phyloP scores from a whole-genome alignment of 2,113 vertebrate genomes.

The Polypterus senegalus region DNA sequence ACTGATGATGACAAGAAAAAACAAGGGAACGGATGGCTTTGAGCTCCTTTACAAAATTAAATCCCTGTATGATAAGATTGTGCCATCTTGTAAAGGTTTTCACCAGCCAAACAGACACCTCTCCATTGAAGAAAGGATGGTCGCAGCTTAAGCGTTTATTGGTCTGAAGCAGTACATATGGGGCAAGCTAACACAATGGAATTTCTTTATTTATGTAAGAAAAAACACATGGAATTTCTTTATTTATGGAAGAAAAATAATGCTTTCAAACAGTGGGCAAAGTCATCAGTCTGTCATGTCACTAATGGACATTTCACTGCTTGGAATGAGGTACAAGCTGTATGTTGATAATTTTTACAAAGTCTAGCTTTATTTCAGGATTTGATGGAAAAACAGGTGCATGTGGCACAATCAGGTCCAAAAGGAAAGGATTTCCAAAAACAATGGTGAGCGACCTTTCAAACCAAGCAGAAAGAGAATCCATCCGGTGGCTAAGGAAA shows the following conservation, averaged over 20 bases:
- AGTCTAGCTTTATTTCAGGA: neutral
- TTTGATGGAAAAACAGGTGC: neutral
- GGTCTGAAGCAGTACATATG: neutral
- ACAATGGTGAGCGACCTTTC: neutral
- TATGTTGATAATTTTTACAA: conserved; percentile 1
- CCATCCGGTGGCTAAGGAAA: neutral
- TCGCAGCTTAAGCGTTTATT: neutral
- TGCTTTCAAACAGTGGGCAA: neutral
- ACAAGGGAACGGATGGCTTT: too few relatives aligned
- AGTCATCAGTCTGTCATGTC: neutral
- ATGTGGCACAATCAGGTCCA: neutral
- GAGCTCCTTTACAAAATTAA: neutral
- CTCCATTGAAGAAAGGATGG: neutral
- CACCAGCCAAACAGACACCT: neutral
- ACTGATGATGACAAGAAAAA: too few relatives aligned
- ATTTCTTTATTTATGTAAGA: neutral
- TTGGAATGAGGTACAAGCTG: neutral
- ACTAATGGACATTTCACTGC: neutral
- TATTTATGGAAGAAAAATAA: neutral
- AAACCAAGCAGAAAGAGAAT: neutral
- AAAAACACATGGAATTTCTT: neutral
- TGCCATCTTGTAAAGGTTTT: neutral
- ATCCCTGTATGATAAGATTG: neutral
- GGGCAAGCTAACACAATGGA: neutral
- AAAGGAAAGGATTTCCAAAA: neutral